Conservation (phyloP, 2,888 invertebrate genomes). For the Augochlorella aurata region DNA sequence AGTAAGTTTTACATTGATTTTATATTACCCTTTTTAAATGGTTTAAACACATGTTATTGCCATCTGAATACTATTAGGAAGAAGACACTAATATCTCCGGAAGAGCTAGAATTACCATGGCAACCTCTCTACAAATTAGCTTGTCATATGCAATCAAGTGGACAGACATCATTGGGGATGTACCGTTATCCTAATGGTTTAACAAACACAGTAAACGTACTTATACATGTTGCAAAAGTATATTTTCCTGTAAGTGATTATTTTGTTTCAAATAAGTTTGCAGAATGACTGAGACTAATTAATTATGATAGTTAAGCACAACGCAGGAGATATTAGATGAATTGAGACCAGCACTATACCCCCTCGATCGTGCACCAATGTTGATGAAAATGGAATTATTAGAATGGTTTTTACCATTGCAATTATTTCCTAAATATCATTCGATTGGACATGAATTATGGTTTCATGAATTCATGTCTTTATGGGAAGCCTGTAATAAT, state of each 20-base stretch:
- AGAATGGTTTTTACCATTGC: conserved; percentile 90
- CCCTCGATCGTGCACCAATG: conserved; percentile 85
- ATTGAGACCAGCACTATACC: conserved; percentile 90
- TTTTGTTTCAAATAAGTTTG: conserved; percentile 12
- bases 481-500: conserved; percentile 91
- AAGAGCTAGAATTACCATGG: conserved; percentile 93
- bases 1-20: conserved; percentile 85
- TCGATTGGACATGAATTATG: conserved; percentile 89
- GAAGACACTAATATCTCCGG: conserved; percentile 88
- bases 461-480: conserved; percentile 89
- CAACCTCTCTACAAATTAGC: conserved; percentile 87
- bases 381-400: conserved; percentile 85
- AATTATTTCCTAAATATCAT: conserved; percentile 85
- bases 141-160: conserved; percentile 73
- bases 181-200: conserved; percentile 80
- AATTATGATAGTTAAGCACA: conserved; percentile 84
- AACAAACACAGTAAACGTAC: conserved; percentile 66
- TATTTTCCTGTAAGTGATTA: conserved; percentile 82
- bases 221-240: conserved; percentile 72
- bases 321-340: conserved; percentile 94
- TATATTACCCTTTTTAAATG: background rate
- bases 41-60: background rate
- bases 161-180: conserved; percentile 84
- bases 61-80: conserved; percentile 84
- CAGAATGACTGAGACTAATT: conserved; percentile 34